These are phyloP conservation scores for Diogma glabrata DNA, from an alignment of 2,888 invertebrate genomes.

Conservation along the genomic window DNA sequence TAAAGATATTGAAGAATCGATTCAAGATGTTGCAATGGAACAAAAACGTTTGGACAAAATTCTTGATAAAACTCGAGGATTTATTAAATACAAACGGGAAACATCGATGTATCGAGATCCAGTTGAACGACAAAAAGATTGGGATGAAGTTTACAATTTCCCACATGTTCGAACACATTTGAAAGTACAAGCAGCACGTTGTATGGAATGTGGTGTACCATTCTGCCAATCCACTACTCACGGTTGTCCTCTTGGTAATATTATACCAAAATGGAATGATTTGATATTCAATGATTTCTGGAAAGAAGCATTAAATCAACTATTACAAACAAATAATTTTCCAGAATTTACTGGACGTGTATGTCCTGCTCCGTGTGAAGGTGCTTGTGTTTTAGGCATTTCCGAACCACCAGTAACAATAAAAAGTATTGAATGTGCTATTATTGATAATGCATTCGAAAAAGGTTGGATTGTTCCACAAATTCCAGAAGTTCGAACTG, in stretches of 20 bases:
- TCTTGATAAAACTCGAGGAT: slow-evolving; percentile 78
- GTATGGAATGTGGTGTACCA: slow-evolving; percentile 99
- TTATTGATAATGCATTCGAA: slow-evolving; percentile 96
- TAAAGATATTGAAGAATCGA: slow-evolving; percentile 80
- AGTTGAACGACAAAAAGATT: slow-evolving; percentile 78
- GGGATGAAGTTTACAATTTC: slow-evolving; percentile 93
- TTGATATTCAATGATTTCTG: slow-evolving; percentile 89
- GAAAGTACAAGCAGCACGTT: slow-evolving; percentile 81
- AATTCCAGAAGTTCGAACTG: slow-evolving; percentile 61
- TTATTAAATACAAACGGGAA: slow-evolving; percentile 92
- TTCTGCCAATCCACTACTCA: slow-evolving; percentile 87
- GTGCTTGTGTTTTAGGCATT: slow-evolving; percentile 92
- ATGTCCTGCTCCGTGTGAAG: slow-evolving; percentile 96
- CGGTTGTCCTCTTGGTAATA: slow-evolving; percentile 96
- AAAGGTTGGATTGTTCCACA: slow-evolving; percentile 84
- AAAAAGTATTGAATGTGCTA: slow-evolving; percentile 97
- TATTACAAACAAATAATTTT: slow-evolving; percentile 97
- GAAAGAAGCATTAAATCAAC: slow-evolving; percentile 83
- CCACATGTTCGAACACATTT: slow-evolving; percentile 79
- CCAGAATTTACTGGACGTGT: slow-evolving; percentile 95
- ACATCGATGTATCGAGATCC: slow-evolving; percentile 75
- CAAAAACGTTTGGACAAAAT: slow-evolving; percentile 72
- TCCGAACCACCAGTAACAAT: slow-evolving; percentile 96
- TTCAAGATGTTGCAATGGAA: slow-evolving; percentile 64
- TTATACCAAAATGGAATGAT: slow-evolving; percentile 99